Conservation (phyloP, 2,888 invertebrate species). For the Amaurobius ferox region DNA sequence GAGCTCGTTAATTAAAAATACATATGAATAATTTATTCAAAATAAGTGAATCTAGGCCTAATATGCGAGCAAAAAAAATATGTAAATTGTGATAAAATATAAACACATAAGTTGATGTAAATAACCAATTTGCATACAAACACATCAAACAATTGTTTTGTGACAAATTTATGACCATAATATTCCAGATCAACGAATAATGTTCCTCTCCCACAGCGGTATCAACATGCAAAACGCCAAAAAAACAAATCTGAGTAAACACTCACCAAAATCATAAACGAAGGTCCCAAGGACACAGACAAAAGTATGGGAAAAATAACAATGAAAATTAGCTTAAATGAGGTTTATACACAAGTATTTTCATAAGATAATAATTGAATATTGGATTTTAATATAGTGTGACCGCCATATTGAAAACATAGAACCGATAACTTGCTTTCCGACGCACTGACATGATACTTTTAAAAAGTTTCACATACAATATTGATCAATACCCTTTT, state of each 20-base stretch:
- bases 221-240: background rate
- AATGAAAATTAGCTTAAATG: background rate
- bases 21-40: no score
- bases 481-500: background rate
- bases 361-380: background rate
- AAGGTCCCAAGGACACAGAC: no score
- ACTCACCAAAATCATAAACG: background rate
- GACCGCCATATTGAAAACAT: constrained; percentile 69
- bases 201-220: background rate
- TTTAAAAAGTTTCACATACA: background rate
- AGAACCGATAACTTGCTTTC: constrained; percentile 33
- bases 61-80: no score
- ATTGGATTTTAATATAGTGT: constrained; percentile 30
- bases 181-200: no score
- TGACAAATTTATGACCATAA: no score
- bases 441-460: background rate
- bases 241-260: constrained; percentile 1
- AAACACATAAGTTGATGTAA: no score
- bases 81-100: no score
- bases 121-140: no score
- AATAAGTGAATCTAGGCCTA: no score
- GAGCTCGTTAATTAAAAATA: no score
- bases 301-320: background rate
- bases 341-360: background rate
- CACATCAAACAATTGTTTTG: no score